Conservation (phyloP, 2,888 invertebrate genomes). For the Lithodes maja region DNA sequence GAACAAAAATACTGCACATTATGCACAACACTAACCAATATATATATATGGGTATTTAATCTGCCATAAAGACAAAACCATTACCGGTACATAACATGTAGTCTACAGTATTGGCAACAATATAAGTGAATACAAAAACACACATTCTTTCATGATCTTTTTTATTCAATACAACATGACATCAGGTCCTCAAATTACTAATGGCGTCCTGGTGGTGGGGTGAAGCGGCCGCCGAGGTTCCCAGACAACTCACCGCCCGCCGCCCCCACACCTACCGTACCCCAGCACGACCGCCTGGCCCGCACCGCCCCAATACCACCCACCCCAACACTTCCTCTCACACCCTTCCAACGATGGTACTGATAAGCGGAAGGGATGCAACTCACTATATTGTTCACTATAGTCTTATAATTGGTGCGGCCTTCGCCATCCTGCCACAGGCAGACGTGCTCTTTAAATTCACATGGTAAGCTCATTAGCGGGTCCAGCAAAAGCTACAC, state of each 20-base stretch:
- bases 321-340: neutral
- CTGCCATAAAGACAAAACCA: too few relatives aligned
- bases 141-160: slow-evolving; percentile 57
- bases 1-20: too few relatives aligned
- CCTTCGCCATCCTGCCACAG: slow-evolving; percentile 1
- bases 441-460: neutral
- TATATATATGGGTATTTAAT: too few relatives aligned
- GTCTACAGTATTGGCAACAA: too few relatives aligned
- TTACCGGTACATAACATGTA: too few relatives aligned
- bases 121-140: neutral
- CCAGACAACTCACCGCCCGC: slow-evolving; percentile 35
- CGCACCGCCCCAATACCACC: slow-evolving; percentile 35
- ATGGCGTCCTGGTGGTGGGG: slow-evolving; percentile 66
- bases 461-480: neutral
- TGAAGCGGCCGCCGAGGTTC: slow-evolving; percentile 55
- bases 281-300: slow-evolving; percentile 33
- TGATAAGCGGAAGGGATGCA: neutral
- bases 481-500: neutral
- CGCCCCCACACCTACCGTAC: slow-evolving; percentile 41
- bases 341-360: neutral
- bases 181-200: slow-evolving; percentile 69
- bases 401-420: neutral
- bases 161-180: slow-evolving; percentile 69
- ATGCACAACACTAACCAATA: too few relatives aligned
- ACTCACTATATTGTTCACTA: neutral